Base-by-base conservation (phyloP, 2,113 vertebrate genomes). In the Cichladusa arquata region DNA sequence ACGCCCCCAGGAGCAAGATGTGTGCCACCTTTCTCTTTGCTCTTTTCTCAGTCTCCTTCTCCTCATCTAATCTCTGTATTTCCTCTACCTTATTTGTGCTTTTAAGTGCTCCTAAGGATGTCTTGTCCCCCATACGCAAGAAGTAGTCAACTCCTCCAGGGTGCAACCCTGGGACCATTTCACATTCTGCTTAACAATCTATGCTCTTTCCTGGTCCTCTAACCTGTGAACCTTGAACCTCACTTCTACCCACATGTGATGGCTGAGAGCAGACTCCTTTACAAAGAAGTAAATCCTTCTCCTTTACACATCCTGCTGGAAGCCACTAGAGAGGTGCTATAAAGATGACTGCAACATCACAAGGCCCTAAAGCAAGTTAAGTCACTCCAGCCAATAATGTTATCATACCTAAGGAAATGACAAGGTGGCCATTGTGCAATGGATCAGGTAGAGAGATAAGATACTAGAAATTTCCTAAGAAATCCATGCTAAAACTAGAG, bases 291-390 rank as follows among this genome's bases (percentile, higher is more conserved):
- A 48, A 48, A 48, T 48, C 47, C 47, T 48, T 14, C 64, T 74
- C 66, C 67, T 76, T 57, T 58, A 56, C 61, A 80, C 62, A 84
- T 48, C 74, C 82, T 57, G 80, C 88, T 96, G 93, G 90, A 92
- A 96, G 36, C 76, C 53, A 77, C 64, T 50, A 25, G 48, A 8
- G 51, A 94, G 69, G 76, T 81, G 76, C 69, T 88, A 15, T 57
- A 86, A 90, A 83, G 88, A 81, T 71, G 86, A 81, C 57, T 89
- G 69, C 57, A 89, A 86, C 47, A 92, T 77, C 84, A 88, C 87
- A 90, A 73, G 69, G 64, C 56, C 74, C 47, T 93, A 90, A 58
- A 92, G 82, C 80, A 84, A 79, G 65, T 76, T 64, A 81, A 79
- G 65, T 65, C 73, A 61, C 61, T 33, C 38, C 1, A 4, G 66